A percentile compares a stretch with the other conserved stretches of the same genome.
Evolutionary conservation across 2,797 vertebrate species (phyloP).

Genomic region (Manis crassicaudata): DNA sequence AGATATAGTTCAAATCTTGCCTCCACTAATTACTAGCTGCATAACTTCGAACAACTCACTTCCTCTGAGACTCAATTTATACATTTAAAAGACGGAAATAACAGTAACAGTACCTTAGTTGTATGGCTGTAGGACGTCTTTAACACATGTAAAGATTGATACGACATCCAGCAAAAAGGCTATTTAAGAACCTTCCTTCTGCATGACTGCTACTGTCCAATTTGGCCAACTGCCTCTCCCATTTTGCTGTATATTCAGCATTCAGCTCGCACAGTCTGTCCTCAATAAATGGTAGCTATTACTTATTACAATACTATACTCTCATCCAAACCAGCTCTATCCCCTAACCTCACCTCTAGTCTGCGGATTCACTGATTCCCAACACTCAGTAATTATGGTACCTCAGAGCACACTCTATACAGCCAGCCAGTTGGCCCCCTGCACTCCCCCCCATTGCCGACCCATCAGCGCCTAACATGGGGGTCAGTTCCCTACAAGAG

Average conservation of each 20-base stretch:
- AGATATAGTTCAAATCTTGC: background rate
- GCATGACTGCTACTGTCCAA: background rate
- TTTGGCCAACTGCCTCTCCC: background rate
- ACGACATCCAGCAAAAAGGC: background rate
- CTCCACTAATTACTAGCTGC: background rate
- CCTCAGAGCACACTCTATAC: background rate
- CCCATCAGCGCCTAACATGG: background rate
- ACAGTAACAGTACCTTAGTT: background rate
- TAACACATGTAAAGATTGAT: slow-evolving; percentile 19
- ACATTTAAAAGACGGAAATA: background rate
- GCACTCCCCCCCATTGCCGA: background rate
- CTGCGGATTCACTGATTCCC: background rate
- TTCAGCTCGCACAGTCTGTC: background rate
- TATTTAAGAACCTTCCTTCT: background rate
- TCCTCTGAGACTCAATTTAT: background rate
- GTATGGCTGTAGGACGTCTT: background rate
- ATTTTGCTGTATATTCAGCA: background rate
- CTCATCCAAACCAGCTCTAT: background rate
- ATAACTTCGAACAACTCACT: background rate
- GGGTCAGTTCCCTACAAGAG: background rate
- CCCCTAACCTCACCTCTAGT: background rate
- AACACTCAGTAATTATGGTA: background rate
- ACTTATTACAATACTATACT: background rate
- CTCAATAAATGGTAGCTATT: background rate
- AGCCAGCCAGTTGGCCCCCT: background rate